These are phyloP conservation scores for Rhizomys pruinosus DNA, from an alignment of 2,113 vertebrate species.

Conservation along the genomic window DNA sequence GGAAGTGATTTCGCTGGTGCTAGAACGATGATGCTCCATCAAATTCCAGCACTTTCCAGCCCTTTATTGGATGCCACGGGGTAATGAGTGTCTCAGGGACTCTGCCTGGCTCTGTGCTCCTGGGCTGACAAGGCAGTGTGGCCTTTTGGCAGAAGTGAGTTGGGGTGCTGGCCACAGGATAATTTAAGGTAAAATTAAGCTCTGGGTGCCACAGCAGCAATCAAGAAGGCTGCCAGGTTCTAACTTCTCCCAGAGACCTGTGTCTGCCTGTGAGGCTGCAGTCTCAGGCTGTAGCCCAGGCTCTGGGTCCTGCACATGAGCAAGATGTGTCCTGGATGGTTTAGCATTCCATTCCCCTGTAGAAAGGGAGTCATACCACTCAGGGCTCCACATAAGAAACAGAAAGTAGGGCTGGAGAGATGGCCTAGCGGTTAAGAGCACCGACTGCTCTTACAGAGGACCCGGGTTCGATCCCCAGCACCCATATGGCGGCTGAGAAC, in stretches of 20 bases:
- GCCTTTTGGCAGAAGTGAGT: background rate
- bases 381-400: background rate
- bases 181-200: constrained; percentile 45
- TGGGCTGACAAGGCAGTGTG: background rate
- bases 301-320: background rate
- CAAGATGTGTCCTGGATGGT: background rate
- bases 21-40: constrained; percentile 4
- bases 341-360: background rate
- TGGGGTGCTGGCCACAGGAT: constrained; percentile 6
- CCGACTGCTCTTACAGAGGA: no score
- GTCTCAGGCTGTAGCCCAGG: background rate
- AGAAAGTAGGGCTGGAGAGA: no score
- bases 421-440: no score
- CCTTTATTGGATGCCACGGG: constrained; percentile 4
- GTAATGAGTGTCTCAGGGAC: background rate
- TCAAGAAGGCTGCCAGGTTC: background rate
- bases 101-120: background rate
- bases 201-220: background rate
- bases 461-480: no score
- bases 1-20: background rate
- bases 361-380: background rate
- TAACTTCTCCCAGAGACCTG: background rate
- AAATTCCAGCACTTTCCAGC: background rate
- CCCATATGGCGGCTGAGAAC: no score
- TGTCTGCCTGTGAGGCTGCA: background rate